Evolutionary conservation across 2,113 vertebrate genomes (phyloP).

Genomic region (Todiramphus saurophagus): DNA sequence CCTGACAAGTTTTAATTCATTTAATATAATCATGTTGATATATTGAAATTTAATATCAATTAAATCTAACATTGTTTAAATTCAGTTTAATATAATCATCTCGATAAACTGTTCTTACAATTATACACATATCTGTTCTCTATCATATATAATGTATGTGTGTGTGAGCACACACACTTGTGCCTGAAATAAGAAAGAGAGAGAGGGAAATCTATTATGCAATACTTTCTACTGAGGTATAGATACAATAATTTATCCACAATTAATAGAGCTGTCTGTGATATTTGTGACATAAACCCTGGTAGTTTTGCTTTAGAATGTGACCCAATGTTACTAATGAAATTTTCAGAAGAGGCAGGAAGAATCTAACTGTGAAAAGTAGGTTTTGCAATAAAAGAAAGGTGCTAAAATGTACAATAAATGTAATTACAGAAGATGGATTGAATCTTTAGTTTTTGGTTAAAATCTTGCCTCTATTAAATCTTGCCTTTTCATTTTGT

Average conservation of each 20-base stretch:
- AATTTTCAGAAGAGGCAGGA: background rate
- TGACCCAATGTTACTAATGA: background rate
- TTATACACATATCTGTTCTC: fast-evolving
- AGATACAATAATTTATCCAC: background rate
- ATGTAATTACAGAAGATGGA: background rate
- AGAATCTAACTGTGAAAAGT: background rate
- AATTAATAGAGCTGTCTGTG: background rate
- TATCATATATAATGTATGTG: background rate
- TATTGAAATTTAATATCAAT: no score
- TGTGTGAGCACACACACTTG: fast-evolving
- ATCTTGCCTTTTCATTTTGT: background rate
- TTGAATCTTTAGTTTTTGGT: background rate
- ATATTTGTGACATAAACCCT: background rate
- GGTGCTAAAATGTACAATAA: background rate
- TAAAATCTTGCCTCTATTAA: background rate
- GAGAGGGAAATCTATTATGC: background rate
- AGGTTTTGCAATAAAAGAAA: background rate
- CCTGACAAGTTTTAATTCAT: no score
- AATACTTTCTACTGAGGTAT: background rate
- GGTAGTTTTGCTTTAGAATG: background rate
- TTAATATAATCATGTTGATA: no score
- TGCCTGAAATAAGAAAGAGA: background rate
- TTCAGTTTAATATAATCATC: background rate
- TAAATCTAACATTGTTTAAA: no score
- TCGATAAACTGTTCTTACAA: background rate